Evolutionary conservation across 1,140 invertebrate species (phyloP).

Genomic region (Teleopsis dalmanni): DNA sequence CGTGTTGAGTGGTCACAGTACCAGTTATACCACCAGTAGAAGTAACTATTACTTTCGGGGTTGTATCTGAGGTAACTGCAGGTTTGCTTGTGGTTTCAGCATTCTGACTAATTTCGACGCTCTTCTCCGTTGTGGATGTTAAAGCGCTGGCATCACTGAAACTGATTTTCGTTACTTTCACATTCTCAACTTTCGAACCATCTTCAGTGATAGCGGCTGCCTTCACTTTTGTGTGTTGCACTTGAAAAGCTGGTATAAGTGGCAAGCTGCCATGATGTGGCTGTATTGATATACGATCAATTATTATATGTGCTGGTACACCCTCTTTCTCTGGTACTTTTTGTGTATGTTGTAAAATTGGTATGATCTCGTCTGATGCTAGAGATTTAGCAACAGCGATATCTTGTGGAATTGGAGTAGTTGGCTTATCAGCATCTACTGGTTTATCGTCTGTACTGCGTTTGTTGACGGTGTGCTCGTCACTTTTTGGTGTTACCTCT

Average conservation of each 20-base stretch:
- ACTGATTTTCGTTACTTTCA: background rate
- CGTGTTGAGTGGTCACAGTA: background rate
- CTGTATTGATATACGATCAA: constrained; percentile 5
- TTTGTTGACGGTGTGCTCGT: constrained; percentile 19
- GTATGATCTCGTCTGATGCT: background rate
- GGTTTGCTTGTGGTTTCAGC: background rate
- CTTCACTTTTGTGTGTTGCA: constrained; percentile 3
- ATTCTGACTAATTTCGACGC: background rate
- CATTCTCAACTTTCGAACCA: too few relatives aligned
- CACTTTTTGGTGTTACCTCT: too few relatives aligned
- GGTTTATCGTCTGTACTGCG: constrained; percentile 34
- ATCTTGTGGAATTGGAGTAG: constrained; percentile 7
- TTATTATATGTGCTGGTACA: background rate
- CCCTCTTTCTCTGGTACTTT: background rate
- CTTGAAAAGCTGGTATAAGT: background rate
- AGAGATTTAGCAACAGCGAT: too few relatives aligned
- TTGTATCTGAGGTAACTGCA: background rate
- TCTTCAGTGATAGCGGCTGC: too few relatives aligned
- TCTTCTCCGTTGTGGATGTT: background rate
- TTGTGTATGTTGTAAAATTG: background rate
- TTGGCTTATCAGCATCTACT: constrained; percentile 17
- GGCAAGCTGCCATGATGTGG: background rate
- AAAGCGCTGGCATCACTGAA: background rate
- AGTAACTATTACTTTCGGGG: background rate
- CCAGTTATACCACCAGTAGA: background rate